Base-by-base conservation (phyloP, 2,113 vertebrate genomes). In the Pagrus major region DNA sequence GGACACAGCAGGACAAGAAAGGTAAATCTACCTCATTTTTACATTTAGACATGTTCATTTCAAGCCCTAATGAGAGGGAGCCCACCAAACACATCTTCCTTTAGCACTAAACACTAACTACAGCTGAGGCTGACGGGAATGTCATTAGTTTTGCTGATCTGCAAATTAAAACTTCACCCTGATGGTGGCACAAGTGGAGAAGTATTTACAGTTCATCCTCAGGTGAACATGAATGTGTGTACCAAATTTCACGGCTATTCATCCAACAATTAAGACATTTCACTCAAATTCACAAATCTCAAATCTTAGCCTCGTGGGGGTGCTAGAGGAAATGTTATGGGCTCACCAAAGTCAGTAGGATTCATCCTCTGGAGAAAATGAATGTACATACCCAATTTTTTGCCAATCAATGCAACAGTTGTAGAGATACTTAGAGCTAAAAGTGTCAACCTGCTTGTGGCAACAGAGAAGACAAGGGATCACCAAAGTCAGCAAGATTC, bases 1-100 rank as follows among this genome's bases (percentile, higher is more conserved):
- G 97, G 97, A 99, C 94, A 99, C 97, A 4, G 97, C 97, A 0
- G 97, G 97, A 47, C 97, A 99, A 86, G 97, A 98, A 88, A 96
- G 97, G 97, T 97, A 93, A 58, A 23, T 14, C 14, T 10, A 6
- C 12, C 0, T 31, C 23, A 27, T 25, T 5, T 56, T 59, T 5
- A 12, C 9, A 25, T 16, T 23, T 10, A 15, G 10, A 67, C 25
- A 10, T n/a, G 31, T 65, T 65, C 0, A 23, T 80, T 58, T 33
- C 63, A 56, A 63, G 8, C 23, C n/a, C n/a, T n/a, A n/a, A n/a
- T n/a, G n/a, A n/a, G n/a, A n/a, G n/a, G n/a, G n/a, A 35, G 33
- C 7, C 33, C 7, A 7, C 33, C 33, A 35, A 54, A 27, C 23
- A 27, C 5, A 27, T 27, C 51, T 54, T 27, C 2, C 4, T 42